Evolutionary conservation across 2,888 invertebrate genomes (phyloP).

Genomic region (Heliconius aoede): DNA sequence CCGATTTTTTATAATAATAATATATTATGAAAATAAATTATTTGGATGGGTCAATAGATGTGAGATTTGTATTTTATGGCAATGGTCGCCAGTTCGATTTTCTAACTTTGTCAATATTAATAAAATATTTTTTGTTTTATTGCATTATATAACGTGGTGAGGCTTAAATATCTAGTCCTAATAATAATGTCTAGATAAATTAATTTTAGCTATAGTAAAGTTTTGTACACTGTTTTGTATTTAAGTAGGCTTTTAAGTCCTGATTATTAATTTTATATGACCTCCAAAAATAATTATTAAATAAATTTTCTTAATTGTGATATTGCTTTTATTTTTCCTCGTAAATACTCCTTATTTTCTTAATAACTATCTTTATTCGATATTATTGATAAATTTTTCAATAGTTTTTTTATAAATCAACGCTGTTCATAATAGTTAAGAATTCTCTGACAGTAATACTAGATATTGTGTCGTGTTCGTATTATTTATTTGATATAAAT

Average conservation of each 20-base stretch:
- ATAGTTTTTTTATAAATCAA: too few species aligned
- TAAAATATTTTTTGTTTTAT: not conserved
- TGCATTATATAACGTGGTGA: not conserved
- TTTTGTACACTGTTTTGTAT: conserved; percentile 9
- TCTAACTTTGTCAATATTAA: not conserved
- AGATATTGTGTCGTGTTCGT: too few species aligned
- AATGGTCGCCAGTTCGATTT: not conserved
- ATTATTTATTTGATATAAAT: too few species aligned
- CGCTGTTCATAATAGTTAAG: too few species aligned
- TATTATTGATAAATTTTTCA: too few species aligned
- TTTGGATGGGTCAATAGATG: not conserved
- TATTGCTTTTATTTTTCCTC: conserved; percentile 15
- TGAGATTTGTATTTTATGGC: not conserved
- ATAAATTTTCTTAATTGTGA: conserved; percentile 13
- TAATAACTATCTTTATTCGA: too few species aligned
- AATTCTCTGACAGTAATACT: too few species aligned
- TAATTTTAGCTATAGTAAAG: not conserved
- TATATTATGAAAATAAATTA: not conserved
- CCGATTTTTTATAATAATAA: too few species aligned
- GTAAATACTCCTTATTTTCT: not conserved
- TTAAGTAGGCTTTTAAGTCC: not conserved
- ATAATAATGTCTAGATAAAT: not conserved
- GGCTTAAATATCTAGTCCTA: not conserved
- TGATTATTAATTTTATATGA: conserved; percentile 6
- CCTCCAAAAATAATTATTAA: not conserved